Percentiles rank a stretch among this genome's conserved stretches.
Conservation (phyloP, 2,797 vertebrate species). For the Orientallactaga sibirica region DNA sequence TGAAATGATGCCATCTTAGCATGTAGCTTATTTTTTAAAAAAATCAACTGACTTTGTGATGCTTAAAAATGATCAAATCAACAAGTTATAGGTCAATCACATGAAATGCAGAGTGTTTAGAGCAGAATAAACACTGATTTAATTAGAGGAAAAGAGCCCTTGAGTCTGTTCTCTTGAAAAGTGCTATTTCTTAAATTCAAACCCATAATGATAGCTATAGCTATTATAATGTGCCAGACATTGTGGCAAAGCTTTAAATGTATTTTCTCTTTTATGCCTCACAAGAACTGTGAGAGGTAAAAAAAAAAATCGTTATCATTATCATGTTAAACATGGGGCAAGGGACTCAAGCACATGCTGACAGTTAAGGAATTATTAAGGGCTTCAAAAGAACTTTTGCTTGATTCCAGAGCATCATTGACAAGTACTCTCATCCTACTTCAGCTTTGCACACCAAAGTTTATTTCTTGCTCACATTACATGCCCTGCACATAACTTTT, state of each 20-base stretch:
- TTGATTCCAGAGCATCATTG: neutral
- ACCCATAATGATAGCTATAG: neutral
- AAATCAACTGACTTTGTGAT: neutral
- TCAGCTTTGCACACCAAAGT: neutral
- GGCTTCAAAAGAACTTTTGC: neutral
- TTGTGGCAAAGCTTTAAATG: neutral
- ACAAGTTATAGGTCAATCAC: neutral
- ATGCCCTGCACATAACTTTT: neutral
- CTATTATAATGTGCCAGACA: neutral
- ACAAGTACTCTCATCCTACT: neutral
- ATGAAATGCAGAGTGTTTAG: neutral
- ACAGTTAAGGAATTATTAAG: slow-evolving; percentile 29
- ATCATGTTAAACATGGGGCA: neutral
- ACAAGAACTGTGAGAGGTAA: neutral
- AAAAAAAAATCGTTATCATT: neutral
- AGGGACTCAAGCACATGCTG: neutral
- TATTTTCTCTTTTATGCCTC: neutral
- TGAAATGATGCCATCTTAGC: slow-evolving; percentile 17
- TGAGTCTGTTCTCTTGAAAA: neutral
- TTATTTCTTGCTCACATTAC: neutral
- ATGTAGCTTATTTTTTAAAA: slow-evolving; percentile 1
- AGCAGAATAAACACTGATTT: neutral
- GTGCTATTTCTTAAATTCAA: slow-evolving; percentile 15
- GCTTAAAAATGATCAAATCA: neutral
- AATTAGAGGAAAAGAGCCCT: neutral